phyloP scores from a whole-genome alignment of 2,113 vertebrate genomes.

The Leptodactylus fuscus region DNA sequence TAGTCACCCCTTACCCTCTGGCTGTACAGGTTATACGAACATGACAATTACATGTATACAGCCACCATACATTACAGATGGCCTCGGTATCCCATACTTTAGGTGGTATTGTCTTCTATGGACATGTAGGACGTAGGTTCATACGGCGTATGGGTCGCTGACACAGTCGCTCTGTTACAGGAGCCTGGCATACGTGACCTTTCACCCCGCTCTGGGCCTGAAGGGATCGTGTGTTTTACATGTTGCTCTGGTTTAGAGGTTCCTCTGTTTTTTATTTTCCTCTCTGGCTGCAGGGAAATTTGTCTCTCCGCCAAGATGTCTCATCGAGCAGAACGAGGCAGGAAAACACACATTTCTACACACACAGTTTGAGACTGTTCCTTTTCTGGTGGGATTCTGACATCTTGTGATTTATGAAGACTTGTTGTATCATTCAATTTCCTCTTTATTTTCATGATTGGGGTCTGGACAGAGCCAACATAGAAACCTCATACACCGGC shows the following conservation, averaged over 20 bases:
- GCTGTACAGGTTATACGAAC: too few relatives aligned
- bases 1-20: too few relatives aligned
- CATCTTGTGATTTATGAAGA: constrained; percentile 55
- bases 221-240: constrained; percentile 19
- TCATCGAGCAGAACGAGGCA: constrained; percentile 62
- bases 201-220: constrained; percentile 6
- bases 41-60: too few relatives aligned
- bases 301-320: constrained; percentile 63
- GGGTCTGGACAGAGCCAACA: constrained; percentile 9
- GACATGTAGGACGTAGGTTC: background rate
- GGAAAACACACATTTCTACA: constrained; percentile 62
- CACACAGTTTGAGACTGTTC: constrained; percentile 27
- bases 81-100: too few relatives aligned
- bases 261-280: constrained; percentile 62
- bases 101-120: background rate
- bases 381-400: constrained; percentile 56
- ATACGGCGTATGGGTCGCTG: background rate
- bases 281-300: constrained; percentile 59
- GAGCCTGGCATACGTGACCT: constrained; percentile 28
- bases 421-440: constrained; percentile 58
- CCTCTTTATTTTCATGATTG: constrained; percentile 47
- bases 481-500: constrained; percentile 11
- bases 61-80: too few relatives aligned
- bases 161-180: constrained; percentile 14
- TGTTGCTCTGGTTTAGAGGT: constrained; percentile 47